Evolutionary conservation across 2,797 vertebrate genomes (phyloP).

Genomic region (Scolopax bukidnonensis): DNA sequence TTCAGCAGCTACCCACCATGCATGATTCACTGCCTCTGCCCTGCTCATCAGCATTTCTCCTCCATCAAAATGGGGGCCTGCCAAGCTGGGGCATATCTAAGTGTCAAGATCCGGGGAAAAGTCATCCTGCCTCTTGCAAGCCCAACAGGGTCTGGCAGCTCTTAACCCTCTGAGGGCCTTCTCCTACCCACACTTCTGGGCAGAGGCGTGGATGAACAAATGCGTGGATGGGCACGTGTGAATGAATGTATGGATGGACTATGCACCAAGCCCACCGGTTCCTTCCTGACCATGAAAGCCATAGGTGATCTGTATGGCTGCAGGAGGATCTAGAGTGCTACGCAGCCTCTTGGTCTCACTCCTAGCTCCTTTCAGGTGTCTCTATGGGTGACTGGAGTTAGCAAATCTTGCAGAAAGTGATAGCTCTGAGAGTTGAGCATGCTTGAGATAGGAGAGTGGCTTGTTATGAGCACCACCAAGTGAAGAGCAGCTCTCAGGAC

Average conservation of each 20-base stretch:
- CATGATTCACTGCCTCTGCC: background rate
- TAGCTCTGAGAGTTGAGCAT: background rate
- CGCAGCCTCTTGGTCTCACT: background rate
- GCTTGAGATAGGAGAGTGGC: background rate
- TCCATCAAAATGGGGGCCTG: background rate
- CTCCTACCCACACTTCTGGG: background rate
- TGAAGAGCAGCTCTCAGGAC: background rate
- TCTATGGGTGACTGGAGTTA: background rate
- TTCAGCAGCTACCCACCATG: accelerated
- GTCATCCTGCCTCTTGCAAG: background rate
- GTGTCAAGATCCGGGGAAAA: background rate
- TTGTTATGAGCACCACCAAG: background rate
- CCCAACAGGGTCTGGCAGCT: background rate
- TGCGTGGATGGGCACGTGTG: background rate
- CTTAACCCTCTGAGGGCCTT: background rate
- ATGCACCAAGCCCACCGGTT: accelerated
- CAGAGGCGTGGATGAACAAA: background rate
- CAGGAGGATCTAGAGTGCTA: background rate
- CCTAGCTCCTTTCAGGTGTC: background rate
- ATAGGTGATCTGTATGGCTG: background rate
- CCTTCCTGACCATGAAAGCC: background rate
- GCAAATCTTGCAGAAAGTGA: background rate
- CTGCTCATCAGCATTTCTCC: background rate
- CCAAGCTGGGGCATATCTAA: background rate
- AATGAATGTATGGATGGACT: background rate